phyloP scores from a whole-genome alignment of 2,888 invertebrate species.

The Sepioteuthis lessoniana region DNA sequence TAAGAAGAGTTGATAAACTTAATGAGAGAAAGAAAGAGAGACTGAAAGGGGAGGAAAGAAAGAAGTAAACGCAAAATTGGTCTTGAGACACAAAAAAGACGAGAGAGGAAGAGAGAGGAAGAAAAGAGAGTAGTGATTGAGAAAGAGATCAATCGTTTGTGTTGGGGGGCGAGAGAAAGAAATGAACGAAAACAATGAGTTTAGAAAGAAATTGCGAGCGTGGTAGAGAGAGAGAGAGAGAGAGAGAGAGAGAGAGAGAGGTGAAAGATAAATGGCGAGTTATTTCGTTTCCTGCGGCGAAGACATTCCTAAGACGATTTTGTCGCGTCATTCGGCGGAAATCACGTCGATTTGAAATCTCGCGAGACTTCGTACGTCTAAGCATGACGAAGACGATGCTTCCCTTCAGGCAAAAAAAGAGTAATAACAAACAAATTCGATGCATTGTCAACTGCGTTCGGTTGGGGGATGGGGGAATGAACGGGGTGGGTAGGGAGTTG shows the following conservation, averaged over 20 bases:
- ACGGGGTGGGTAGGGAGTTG: too few relatives aligned
- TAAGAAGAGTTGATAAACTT: too few relatives aligned
- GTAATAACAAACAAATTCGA: neutral
- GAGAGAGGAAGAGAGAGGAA: neutral
- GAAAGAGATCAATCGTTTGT: neutral
- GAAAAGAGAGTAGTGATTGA: neutral
- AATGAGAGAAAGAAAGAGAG: neutral
- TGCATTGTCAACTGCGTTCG: neutral
- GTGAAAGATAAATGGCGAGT: neutral
- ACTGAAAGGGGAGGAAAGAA: neutral
- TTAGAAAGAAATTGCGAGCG: neutral
- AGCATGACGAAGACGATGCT: neutral
- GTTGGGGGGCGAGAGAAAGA: neutral
- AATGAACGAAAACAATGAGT: neutral
- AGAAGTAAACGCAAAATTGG: neutral
- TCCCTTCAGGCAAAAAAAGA: neutral
- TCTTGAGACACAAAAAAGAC: neutral
- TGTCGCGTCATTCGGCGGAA: slow-evolving; percentile 17
- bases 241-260: neutral
- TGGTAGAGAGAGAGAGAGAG: too few relatives aligned
- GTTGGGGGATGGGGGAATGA: neutral
- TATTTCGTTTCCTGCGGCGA: neutral
- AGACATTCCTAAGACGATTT: slow-evolving; percentile 13
- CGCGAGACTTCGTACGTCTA: neutral
- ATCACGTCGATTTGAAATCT: neutral